Conservation (phyloP, 2,888 invertebrate genomes). For the Invenusta paracnida region DNA sequence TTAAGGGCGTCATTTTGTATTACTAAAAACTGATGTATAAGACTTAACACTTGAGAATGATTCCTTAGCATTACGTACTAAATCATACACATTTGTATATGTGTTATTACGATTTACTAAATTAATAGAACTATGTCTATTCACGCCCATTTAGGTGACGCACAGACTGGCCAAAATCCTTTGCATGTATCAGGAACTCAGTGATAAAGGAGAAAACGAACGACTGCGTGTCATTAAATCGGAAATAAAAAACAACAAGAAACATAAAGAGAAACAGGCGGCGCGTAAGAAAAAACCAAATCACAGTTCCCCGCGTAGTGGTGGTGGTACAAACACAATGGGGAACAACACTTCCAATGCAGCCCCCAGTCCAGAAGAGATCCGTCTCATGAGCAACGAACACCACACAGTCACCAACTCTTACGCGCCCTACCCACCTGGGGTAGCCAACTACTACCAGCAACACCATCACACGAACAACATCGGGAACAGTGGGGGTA, state of each 20-base stretch:
- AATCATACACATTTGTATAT: no score
- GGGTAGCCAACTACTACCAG: no score
- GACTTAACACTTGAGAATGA: no score
- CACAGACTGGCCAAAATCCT: conserved; percentile 33
- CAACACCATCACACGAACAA: conserved; percentile 5
- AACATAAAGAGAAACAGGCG: conserved; percentile 12
- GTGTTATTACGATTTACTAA: no score
- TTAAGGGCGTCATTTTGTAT: no score
- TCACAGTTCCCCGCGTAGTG: background rate
- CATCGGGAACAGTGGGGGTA: background rate
- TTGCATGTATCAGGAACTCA: conserved; percentile 13
- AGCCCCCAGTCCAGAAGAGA: background rate
- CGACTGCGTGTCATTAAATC: conserved; percentile 36
- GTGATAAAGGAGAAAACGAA: conserved; percentile 18
- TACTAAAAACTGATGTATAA: no score
- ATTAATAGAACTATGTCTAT: no score
- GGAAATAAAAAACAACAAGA: conserved; percentile 40
- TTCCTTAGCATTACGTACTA: no score
- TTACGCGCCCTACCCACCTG: no score
- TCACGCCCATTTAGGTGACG: no score
- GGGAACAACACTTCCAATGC: background rate
- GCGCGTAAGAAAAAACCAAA: background rate
- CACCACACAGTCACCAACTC: background rate
- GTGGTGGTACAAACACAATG: background rate
- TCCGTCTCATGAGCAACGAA: background rate